Evolutionary conservation across 35 echinoderm and acorn worm genomes (phyloP), one percentile per base, ranked within the genome.

Genomic region (Anneissia japonica): DNA sequence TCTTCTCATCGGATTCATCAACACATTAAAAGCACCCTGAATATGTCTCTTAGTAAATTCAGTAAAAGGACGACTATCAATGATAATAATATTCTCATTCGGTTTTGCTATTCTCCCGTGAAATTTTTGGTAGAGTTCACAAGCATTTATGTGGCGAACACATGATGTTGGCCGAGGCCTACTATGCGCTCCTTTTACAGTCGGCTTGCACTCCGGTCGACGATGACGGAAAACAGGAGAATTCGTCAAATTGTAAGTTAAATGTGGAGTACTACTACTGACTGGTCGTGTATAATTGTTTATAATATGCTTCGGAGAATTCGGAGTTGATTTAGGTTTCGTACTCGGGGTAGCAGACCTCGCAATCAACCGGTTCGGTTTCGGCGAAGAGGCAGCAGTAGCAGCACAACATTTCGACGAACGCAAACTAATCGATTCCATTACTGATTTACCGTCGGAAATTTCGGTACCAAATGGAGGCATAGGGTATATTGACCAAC

Each of bases 31-130:
- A 3, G 96, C 91, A 19, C 92, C 92, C 19, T 77, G 64, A 83
- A 99, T 94, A 39, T 99, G 96, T 34, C 77, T 80, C 40, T 93
- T 93, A 30, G 85, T 99, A 74, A 91, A 99, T 21, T 92, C 96
- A n/a, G 90, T 86, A 39, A 93, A 94, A 5, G 96, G 90, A 14
- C 96, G 89, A 46, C 93, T 89, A 80, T 99, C 96, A 29, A 99
- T 83, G 31, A 99, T 74, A 74, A 99, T 37, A 74, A 86, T 39
- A n/a, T n/a, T n/a, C n/a, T n/a, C n/a, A 23, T 64, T 64, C 2
- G 51, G 51, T 23, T 23, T 4, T 43, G 40, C 40, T 14, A 4
- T 4, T 14, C 40, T 19, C 21, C 21, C 51, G 26, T 64, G 1
- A 19, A 64, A 23, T 64, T 64, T 64, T 23, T 64, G 51, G 21